Conservation (phyloP, 2,113 vertebrate genomes). For the Romanogobio albipinnatus region DNA sequence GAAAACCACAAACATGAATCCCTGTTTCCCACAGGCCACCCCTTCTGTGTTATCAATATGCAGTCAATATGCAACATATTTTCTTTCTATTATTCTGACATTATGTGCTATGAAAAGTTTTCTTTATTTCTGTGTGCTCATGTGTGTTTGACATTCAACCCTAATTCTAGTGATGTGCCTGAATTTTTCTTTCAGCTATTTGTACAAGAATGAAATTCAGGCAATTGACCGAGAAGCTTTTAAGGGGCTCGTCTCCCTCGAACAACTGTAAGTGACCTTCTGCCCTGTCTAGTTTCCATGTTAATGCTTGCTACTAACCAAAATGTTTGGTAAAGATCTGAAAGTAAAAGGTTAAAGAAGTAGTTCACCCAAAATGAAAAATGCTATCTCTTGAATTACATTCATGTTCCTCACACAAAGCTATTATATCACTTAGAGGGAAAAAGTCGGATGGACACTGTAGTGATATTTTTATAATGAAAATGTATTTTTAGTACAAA, state of each 20-base stretch:
- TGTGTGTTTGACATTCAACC: slow-evolving; percentile 57
- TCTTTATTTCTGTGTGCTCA: not conserved
- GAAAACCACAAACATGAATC: slow-evolving; percentile 38
- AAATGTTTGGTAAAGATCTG: not conserved
- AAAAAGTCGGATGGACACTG: not conserved
- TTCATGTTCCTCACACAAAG: too few species aligned
- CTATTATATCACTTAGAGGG: not conserved
- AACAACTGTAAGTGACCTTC: slow-evolving; percentile 97
- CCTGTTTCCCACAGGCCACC: slow-evolving; percentile 55
- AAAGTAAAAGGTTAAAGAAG: not conserved
- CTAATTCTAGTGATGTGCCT: slow-evolving; percentile 82
- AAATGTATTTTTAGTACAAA: not conserved
- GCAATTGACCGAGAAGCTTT: slow-evolving; percentile 99
- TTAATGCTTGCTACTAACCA: not conserved
- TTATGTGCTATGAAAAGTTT: not conserved
- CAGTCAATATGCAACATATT: not conserved
- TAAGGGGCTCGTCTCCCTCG: slow-evolving; percentile 99
- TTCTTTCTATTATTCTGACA: not conserved
- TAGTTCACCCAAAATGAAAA: not conserved
- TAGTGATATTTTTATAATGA: not conserved
- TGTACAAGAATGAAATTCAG: slow-evolving; percentile 99
- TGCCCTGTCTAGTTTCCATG: slow-evolving; percentile 35
- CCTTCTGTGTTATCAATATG: not conserved
- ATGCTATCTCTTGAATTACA: too few species aligned
- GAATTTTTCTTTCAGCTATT: slow-evolving; percentile 98